Evolutionary conservation across 2,888 invertebrate species (phyloP).

Genomic region (Ormyrus rosae): DNA sequence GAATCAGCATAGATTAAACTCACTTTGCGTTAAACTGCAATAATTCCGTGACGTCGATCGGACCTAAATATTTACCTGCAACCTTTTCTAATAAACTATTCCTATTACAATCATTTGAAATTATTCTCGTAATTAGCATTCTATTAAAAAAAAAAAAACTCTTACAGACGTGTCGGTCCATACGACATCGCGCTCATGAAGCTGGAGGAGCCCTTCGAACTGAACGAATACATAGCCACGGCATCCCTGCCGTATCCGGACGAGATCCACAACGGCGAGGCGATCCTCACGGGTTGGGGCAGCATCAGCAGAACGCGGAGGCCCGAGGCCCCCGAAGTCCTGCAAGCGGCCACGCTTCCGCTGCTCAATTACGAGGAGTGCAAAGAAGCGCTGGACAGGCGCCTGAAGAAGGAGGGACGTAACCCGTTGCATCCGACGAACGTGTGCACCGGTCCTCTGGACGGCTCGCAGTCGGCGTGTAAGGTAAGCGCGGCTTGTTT

Average conservation of each 20-base stretch:
- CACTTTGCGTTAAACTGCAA: neutral
- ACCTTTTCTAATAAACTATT: too few relatives aligned
- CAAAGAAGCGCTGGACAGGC: slow-evolving; percentile 59
- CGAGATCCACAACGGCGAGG: slow-evolving; percentile 59
- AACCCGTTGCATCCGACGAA: slow-evolving; percentile 71
- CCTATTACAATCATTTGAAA: too few relatives aligned
- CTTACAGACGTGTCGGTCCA: slow-evolving; percentile 64
- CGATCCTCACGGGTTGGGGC: slow-evolving; percentile 64
- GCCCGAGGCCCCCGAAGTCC: slow-evolving; percentile 59
- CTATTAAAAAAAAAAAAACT: too few relatives aligned
- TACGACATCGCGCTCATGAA: slow-evolving; percentile 67
- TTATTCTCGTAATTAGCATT: too few relatives aligned
- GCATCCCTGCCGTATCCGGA: slow-evolving; percentile 60
- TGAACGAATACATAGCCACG: slow-evolving; percentile 62
- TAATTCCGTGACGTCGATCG: neutral
- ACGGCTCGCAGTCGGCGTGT: slow-evolving; percentile 75
- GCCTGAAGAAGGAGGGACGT: slow-evolving; percentile 57
- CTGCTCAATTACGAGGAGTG: slow-evolving; percentile 64
- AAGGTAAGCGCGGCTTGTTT: slow-evolving; percentile 59
- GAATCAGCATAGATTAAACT: too few relatives aligned
- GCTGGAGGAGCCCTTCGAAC: slow-evolving; percentile 61
- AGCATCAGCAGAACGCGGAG: slow-evolving; percentile 61
- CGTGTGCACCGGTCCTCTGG: slow-evolving; percentile 76
- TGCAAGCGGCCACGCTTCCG: slow-evolving; percentile 64
- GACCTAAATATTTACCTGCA: too few relatives aligned